Evolutionary conservation across 2,113 vertebrate genomes (phyloP), one percentile per base, ranked within the genome.

Genomic region (Cyanoderma ruficeps): DNA sequence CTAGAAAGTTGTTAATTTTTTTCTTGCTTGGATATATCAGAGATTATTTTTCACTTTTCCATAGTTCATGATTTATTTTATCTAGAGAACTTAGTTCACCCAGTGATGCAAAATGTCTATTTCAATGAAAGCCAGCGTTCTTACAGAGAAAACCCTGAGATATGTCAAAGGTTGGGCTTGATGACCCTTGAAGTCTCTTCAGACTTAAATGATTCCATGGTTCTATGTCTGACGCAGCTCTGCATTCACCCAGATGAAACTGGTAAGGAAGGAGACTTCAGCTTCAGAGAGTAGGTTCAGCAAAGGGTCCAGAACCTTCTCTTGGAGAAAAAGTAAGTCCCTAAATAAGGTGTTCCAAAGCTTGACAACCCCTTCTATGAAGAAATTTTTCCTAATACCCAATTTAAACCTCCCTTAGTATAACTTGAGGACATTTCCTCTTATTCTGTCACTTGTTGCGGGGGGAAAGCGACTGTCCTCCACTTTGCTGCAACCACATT

Each of bases 1-100:
- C 70, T 91, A 75, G 22, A 83, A 93, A 21, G 21, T 85, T 57
- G 35, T 89, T 90, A 65, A 50, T 90, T 96, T 97, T 97, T 95
- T 92, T 60, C 57, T 63, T 80, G 28, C 25, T 95, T 96, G 55
- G 67, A n/a, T 57, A 63, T 69, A 75, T 78, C 69, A 68, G 33
- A 94, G 83, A 95, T 86, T 7, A 5, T 87, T 91, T 91, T 95
- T 92, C 75, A 92, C 60, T 90, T 96, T 93, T 61, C 72, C 31
- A 7, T 47, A 69, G 50, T 91, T 93, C 55, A 85, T 87, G 8
- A 92, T 46, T 83, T 83, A 70, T 61, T 92, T 93, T 67, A 3
- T 63, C 59, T 41, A 33, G 15, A 27, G 9, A 84, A n/a, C 83
- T 78, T 52, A 39, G 10, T 56, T 92, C 39, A 67, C 18, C 18